Percentiles rank a stretch among this genome's conserved stretches.
Evolutionary conservation across 2,888 invertebrate species (phyloP).

Genomic region (Drosophila paucipuncta): DNA sequence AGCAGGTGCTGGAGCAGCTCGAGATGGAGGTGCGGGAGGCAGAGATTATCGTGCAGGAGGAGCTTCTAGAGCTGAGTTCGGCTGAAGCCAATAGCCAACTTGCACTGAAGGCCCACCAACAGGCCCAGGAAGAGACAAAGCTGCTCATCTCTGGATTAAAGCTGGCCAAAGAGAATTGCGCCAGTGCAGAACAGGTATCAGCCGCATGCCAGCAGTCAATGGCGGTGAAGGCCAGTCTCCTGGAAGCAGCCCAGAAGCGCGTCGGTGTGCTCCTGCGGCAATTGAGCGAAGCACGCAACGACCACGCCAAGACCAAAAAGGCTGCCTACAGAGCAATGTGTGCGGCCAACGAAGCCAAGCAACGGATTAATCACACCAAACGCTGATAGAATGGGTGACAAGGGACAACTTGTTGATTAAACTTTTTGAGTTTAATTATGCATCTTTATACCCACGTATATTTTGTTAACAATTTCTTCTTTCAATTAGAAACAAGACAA

Average conservation of each 20-base stretch:
- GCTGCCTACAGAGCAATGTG: slow-evolving; percentile 89
- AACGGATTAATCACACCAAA: slow-evolving; percentile 63
- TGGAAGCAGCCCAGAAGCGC: slow-evolving; percentile 88
- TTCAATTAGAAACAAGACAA: background rate
- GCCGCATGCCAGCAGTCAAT: slow-evolving; percentile 88
- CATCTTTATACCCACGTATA: slow-evolving; percentile 6
- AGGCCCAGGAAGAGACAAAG: slow-evolving; percentile 87
- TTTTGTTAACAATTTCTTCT: slow-evolving; percentile 20
- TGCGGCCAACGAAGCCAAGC: slow-evolving; percentile 89
- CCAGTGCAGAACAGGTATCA: slow-evolving; percentile 87
- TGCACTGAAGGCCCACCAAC: slow-evolving; percentile 87
- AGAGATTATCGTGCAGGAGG: slow-evolving; percentile 87
- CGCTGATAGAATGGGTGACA: background rate
- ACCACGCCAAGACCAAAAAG: slow-evolving; percentile 88
- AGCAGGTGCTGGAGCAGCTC: slow-evolving; percentile 88
- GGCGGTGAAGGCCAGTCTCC: slow-evolving; percentile 88
- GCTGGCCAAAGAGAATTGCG: slow-evolving; percentile 86
- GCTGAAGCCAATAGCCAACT: slow-evolving; percentile 88
- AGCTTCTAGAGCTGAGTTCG: slow-evolving; percentile 87
- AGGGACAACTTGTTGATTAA: background rate
- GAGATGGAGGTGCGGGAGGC: slow-evolving; percentile 89
- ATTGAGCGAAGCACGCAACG: slow-evolving; percentile 87
- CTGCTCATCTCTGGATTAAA: slow-evolving; percentile 85
- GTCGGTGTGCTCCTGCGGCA: slow-evolving; percentile 88
- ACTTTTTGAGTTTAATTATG: background rate